Conservation (phyloP, 1,140 invertebrate species). For the Zaprionus capensis region DNA sequence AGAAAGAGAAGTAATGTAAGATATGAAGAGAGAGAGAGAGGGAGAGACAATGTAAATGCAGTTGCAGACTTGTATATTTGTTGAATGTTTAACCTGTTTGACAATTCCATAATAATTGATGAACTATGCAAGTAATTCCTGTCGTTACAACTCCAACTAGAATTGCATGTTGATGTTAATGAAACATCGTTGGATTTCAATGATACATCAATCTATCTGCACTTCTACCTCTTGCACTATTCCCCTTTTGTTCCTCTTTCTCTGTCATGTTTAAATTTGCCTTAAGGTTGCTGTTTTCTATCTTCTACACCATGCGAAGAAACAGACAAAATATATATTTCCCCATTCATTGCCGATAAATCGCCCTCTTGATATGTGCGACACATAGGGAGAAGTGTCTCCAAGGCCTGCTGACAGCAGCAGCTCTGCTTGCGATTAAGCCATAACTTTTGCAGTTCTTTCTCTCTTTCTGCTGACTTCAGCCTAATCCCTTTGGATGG, state of each 20-base stretch:
- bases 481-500: conserved; percentile 49
- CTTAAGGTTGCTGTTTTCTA: no score
- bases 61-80: no score
- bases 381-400: not conserved
- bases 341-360: conserved; percentile 20
- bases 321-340: not conserved
- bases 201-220: not conserved
- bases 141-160: no score
- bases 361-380: conserved; percentile 9
- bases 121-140: no score
- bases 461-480: conserved; percentile 34
- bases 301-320: not conserved
- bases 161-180: no score
- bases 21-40: no score
- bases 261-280: not conserved
- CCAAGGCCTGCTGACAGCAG: conserved; percentile 18
- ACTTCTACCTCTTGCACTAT: not conserved
- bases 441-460: conserved; percentile 27
- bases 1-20: no score
- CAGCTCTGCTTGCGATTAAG: conserved; percentile 18
- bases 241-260: not conserved
- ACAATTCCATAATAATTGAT: no score
- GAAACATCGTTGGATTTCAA: no score
- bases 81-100: no score
- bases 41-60: no score